A percentile compares a stretch with the other conserved stretches of the same genome.
phyloP scores from a whole-genome alignment of 2,888 invertebrate genomes.

The Odontocolon sp. region DNA sequence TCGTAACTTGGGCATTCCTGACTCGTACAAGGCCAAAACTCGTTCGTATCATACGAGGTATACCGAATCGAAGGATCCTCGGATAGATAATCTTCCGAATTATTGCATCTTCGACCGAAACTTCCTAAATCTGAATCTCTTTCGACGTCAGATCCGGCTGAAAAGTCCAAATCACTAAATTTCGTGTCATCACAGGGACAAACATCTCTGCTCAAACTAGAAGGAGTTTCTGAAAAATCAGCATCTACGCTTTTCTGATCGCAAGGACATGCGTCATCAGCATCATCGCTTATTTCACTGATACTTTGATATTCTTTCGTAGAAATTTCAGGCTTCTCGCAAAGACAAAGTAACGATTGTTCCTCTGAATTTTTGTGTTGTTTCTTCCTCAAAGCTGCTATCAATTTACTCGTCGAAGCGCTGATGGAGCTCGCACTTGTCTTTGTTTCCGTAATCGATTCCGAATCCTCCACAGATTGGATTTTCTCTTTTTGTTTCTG shows the following conservation, averaged over 20 bases:
- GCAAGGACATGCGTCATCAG: conserved; percentile 3
- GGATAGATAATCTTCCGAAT: background rate
- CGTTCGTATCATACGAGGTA: conserved; percentile 1
- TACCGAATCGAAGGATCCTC: background rate
- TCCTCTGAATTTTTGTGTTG: conserved; percentile 45
- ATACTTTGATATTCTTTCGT: background rate
- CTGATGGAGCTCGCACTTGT: conserved; percentile 58
- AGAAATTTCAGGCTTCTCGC: conserved; percentile 35
- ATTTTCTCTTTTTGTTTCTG: conserved; percentile 39
- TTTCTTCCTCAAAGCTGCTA: conserved; percentile 57
- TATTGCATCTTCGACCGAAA: conserved; percentile 1
- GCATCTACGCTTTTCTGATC: background rate
- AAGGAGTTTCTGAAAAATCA: conserved; percentile 15
- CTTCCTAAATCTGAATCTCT: too few relatives aligned
- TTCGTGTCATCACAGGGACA: conserved; percentile 10
- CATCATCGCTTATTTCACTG: conserved; percentile 8
- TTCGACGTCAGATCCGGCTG: conserved; percentile 5
- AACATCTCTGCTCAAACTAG: conserved; percentile 9
- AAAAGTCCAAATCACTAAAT: conserved; percentile 18
- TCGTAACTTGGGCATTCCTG: background rate
- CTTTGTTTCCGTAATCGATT: conserved; percentile 60
- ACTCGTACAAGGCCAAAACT: background rate
- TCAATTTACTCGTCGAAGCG: conserved; percentile 64
- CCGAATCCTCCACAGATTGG: conserved; percentile 45
- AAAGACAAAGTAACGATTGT: conserved; percentile 31